phyloP scores from a whole-genome alignment of 2,113 vertebrate genomes.

The Phodopus roborovskii region DNA sequence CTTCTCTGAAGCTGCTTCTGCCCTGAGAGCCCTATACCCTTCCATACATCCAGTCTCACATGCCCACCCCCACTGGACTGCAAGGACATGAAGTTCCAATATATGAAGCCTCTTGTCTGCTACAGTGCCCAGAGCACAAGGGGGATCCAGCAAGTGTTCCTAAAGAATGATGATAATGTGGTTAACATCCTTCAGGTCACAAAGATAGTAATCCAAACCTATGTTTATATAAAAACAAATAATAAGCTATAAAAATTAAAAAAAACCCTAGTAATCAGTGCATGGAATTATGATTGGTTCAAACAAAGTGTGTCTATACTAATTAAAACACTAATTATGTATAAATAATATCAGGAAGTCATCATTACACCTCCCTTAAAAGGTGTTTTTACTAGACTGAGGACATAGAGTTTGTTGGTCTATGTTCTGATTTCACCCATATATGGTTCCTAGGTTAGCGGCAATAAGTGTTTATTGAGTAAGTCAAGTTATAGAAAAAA shows the following conservation, averaged over 20 bases:
- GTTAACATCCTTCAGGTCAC: neutral
- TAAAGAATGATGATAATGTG: neutral
- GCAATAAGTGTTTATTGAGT: slow-evolving; percentile 2
- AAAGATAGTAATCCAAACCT: neutral
- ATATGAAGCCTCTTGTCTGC: neutral
- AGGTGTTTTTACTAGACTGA: neutral
- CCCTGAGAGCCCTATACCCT: neutral
- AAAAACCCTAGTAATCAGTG: neutral
- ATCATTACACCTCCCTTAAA: neutral
- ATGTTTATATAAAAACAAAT: slow-evolving; percentile 35
- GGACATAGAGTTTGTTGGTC: neutral
- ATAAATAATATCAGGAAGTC: slow-evolving; percentile 14
- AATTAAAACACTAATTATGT: neutral
- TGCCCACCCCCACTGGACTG: neutral
- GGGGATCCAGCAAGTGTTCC: neutral
- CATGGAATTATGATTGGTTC: neutral
- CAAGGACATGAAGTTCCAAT: neutral
- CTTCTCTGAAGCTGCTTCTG: neutral
- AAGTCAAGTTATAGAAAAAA: neutral
- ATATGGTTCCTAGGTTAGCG: neutral
- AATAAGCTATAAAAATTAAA: neutral
- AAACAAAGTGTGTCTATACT: neutral
- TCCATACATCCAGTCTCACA: neutral
- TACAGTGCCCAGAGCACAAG: neutral
- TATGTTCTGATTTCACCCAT: neutral